Conservation (phyloP, 2,797 vertebrate species). For the Takifugu rubripes region DNA sequence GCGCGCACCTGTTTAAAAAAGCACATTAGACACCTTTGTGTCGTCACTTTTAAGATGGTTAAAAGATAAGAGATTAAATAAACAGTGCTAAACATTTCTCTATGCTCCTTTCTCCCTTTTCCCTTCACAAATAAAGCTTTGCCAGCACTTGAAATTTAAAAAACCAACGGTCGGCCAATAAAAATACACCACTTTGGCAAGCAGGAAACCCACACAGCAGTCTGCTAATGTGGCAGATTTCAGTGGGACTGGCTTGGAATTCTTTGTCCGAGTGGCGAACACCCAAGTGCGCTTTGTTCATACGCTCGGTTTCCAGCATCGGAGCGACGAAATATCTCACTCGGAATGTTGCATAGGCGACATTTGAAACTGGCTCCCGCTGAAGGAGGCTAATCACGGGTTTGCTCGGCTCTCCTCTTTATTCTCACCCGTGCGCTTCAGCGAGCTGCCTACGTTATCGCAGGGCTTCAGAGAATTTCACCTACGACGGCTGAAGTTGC, state of each 20-base stretch:
- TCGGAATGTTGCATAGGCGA: neutral
- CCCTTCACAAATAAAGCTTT: slow-evolving; percentile 41
- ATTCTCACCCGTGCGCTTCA: slow-evolving; percentile 21
- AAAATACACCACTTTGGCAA: slow-evolving; percentile 68
- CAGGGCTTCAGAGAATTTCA: slow-evolving; percentile 48
- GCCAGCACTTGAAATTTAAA: slow-evolving; percentile 59
- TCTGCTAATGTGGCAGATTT: slow-evolving; percentile 70
- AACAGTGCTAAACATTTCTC: neutral
- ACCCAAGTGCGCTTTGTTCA: slow-evolving; percentile 55
- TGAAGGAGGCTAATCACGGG: too few species aligned
- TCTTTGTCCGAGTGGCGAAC: slow-evolving; percentile 57
- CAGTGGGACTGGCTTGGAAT: slow-evolving; percentile 66
- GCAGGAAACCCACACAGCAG: slow-evolving; percentile 52
- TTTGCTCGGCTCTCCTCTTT: slow-evolving; percentile 35
- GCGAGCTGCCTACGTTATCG: slow-evolving; percentile 21
- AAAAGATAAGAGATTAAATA: slow-evolving; percentile 6
- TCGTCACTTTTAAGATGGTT: slow-evolving; percentile 11
- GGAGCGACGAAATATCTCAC: neutral
- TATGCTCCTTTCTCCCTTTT: slow-evolving; percentile 17
- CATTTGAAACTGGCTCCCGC: neutral
- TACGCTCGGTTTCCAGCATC: slow-evolving; percentile 15
- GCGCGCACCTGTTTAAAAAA: slow-evolving; percentile 22
- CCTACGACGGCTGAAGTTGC: slow-evolving; percentile 49
- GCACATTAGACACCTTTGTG: neutral
- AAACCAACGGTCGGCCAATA: slow-evolving; percentile 58